Conservation (phyloP, 2,113 vertebrate species). For the Pachyramphus minor region DNA sequence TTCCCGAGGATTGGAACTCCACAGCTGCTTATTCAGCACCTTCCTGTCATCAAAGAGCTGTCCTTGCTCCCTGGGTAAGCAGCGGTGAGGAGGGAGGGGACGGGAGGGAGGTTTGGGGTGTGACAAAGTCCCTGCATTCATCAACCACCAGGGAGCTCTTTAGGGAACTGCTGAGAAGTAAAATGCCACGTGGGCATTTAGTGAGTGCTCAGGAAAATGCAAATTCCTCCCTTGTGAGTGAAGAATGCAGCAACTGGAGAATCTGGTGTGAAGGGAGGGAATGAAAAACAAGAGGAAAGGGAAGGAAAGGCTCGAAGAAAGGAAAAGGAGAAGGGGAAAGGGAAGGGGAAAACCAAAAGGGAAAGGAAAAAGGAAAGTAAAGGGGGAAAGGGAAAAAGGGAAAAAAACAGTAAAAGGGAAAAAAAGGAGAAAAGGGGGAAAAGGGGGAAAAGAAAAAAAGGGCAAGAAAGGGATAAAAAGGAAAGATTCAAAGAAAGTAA, state of each 20-base stretch:
- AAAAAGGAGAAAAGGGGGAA: too few species aligned
- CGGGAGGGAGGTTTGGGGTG: background rate
- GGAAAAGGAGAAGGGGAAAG: too few species aligned
- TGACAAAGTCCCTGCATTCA: slow-evolving; percentile 8
- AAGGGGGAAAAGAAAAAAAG: too few species aligned
- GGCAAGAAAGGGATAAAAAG: too few species aligned
- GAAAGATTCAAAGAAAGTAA: too few species aligned
- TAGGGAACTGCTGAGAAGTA: slow-evolving; percentile 33
- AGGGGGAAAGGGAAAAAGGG: too few species aligned
- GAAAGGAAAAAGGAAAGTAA: too few species aligned
- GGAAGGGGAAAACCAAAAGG: too few species aligned
- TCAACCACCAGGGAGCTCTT: slow-evolving; percentile 20
- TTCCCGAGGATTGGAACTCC: background rate
- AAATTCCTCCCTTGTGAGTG: background rate
- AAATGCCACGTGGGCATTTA: background rate
- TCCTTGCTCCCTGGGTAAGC: background rate
- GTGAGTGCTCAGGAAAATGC: background rate
- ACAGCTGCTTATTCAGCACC: background rate
- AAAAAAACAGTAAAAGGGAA: too few species aligned
- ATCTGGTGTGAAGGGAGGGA: background rate
- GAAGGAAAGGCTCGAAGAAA: background rate
- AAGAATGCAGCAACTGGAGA: background rate
- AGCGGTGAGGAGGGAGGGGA: background rate
- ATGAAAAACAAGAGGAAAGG: background rate
- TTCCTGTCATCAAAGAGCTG: background rate